Evolutionary conservation across 2,888 invertebrate species (phyloP).

Genomic region (Pilophorus perplexus): DNA sequence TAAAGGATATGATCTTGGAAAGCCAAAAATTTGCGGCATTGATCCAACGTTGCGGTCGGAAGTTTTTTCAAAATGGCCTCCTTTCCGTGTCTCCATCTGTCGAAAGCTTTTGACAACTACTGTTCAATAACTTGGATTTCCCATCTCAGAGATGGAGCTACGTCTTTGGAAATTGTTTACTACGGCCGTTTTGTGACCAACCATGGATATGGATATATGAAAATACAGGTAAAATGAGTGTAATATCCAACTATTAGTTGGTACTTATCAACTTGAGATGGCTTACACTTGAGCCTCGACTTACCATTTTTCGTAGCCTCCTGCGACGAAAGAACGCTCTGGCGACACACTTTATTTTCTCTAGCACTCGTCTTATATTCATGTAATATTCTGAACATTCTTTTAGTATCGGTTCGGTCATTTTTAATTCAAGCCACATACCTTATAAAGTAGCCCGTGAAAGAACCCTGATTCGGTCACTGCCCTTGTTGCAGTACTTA

Average conservation of each 20-base stretch:
- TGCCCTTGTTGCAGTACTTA: too few species aligned
- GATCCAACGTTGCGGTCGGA: too few species aligned
- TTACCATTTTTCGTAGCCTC: not conserved
- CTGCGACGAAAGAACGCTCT: not conserved
- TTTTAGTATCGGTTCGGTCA: too few species aligned
- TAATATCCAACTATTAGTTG: too few species aligned
- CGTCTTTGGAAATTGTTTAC: slow-evolving; percentile 42
- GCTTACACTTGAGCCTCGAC: too few species aligned
- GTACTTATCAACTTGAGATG: not conserved
- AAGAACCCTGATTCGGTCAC: too few species aligned
- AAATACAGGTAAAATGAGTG: too few species aligned
- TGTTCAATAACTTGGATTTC: slow-evolving; percentile 48
- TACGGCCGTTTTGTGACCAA: not conserved
- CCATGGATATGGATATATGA: not conserved
- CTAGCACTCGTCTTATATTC: not conserved
- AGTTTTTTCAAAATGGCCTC: slow-evolving; percentile 15
- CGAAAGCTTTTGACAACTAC: slow-evolving; percentile 42
- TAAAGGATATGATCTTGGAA: too few species aligned
- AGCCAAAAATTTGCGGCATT: too few species aligned
- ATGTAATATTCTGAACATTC: too few species aligned
- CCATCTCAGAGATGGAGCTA: slow-evolving; percentile 48
- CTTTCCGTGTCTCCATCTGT: slow-evolving; percentile 45
- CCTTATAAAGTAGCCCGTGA: too few species aligned
- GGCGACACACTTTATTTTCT: not conserved
- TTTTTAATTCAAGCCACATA: too few species aligned